These are phyloP conservation scores for Aricia artaxerxes DNA, from an alignment of 2,888 invertebrate genomes.

Conservation along the genomic window DNA sequence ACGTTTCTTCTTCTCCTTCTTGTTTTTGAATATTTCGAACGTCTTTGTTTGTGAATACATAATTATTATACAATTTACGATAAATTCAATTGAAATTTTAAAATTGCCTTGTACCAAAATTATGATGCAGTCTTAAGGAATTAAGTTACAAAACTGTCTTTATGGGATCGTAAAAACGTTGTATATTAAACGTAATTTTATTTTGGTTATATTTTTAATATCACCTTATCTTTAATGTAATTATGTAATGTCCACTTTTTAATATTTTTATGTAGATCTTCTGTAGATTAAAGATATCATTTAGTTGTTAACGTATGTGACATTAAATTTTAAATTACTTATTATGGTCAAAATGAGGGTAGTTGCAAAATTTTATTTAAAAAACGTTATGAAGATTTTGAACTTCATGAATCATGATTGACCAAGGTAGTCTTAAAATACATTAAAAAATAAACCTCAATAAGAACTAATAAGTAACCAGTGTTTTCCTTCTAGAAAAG, in stretches of 20 bases:
- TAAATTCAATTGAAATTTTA: not conserved
- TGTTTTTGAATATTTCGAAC: not conserved
- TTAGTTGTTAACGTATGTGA: not conserved
- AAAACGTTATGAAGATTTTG: too few relatives aligned
- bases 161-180: constrained; percentile 3
- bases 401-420: not conserved
- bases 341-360: not conserved
- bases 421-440: not conserved
- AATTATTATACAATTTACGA: not conserved
- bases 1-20: not conserved
- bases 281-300: not conserved
- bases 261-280: not conserved
- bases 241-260: constrained; percentile 1
- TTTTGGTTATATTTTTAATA: not conserved
- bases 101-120: not conserved
- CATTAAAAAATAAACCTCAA: constrained; percentile 42
- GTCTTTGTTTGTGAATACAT: not conserved
- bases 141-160: not conserved
- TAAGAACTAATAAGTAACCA: constrained; percentile 42
- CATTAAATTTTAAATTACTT: too few relatives aligned
- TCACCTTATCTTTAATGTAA: constrained; percentile 2
- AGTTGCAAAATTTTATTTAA: not conserved
- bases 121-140: not conserved
- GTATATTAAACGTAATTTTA: constrained; percentile 7
- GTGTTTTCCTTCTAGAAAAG: not conserved